These are phyloP conservation scores for Caenorhabditis panamensis DNA, from an alignment of 2,888 invertebrate genomes.

Conservation along the genomic window DNA sequence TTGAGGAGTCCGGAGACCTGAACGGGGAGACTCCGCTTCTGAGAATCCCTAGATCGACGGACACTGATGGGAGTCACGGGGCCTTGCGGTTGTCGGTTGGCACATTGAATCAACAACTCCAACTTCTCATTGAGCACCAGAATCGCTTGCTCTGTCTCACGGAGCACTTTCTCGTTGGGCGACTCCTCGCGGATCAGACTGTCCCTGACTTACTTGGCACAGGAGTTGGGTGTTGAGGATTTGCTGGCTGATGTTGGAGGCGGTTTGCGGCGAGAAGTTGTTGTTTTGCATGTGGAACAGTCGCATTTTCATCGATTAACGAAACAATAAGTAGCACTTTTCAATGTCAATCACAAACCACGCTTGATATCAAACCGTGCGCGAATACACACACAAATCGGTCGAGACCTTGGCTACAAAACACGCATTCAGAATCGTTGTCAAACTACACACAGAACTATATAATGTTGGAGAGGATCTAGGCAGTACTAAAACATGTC, in stretches of 20 bases:
- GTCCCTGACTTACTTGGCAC: slow-evolving; percentile 35
- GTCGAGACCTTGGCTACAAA: no score
- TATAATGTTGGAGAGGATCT: no score
- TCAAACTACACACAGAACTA: no score
- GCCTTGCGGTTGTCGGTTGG: background rate
- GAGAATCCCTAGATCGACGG: slow-evolving; percentile 12
- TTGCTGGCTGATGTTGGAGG: slow-evolving; percentile 27
- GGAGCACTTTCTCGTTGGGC: slow-evolving; percentile 39
- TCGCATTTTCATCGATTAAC: slow-evolving; percentile 44
- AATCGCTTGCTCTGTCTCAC: slow-evolving; percentile 51
- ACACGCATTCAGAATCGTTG: no score
- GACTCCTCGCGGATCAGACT: slow-evolving; percentile 37
- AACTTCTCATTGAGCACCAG: slow-evolving; percentile 53
- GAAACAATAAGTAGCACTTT: background rate
- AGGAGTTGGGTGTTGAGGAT: slow-evolving; percentile 37
- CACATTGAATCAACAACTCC: slow-evolving; percentile 40
- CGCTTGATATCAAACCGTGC: slow-evolving; percentile 42
- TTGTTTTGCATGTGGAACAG: slow-evolving; percentile 31
- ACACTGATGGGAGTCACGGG: slow-evolving; percentile 41
- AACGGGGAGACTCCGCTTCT: slow-evolving; percentile 14
- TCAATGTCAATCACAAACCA: no score
- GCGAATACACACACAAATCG: no score
- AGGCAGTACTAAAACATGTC: slow-evolving; percentile 13
- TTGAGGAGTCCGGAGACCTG: slow-evolving; percentile 54
- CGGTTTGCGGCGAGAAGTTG: background rate